phyloP scores from a whole-genome alignment of 2,797 vertebrate genomes.

The Eleutherodactylus coqui region DNA sequence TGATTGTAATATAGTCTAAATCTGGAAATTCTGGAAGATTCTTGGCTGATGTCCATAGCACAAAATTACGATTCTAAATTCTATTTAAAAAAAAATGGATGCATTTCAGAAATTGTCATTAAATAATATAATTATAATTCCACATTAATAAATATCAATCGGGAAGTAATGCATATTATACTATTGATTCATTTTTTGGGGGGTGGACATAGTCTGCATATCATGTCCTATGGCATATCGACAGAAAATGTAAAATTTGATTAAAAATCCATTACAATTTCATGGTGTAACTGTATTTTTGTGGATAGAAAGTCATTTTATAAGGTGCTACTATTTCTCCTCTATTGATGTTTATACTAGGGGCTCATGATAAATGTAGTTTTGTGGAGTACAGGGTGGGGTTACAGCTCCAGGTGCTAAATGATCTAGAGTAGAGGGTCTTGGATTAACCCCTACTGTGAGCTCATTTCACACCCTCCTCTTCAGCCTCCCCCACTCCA shows the following conservation, averaged over 20 bases:
- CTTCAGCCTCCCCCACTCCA: slow-evolving; percentile 63
- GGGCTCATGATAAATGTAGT: slow-evolving; percentile 27
- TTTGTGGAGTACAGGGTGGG: slow-evolving; percentile 41
- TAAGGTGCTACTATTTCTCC: not conserved
- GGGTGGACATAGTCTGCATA: not conserved
- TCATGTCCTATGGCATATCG: not conserved
- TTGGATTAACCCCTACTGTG: slow-evolving; percentile 88
- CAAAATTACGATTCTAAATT: no score
- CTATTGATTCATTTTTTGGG: not conserved
- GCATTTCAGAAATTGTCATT: not conserved
- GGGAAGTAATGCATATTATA: not conserved
- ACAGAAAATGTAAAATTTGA: not conserved
- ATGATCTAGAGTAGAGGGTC: slow-evolving; percentile 83
- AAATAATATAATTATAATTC: not conserved
- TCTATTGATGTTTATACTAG: not conserved
- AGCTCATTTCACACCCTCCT: slow-evolving; percentile 75
- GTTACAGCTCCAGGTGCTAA: slow-evolving; percentile 83
- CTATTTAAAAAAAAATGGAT: not conserved
- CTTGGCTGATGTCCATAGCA: no score
- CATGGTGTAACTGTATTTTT: not conserved
- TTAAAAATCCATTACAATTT: not conserved
- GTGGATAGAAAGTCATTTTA: not conserved
- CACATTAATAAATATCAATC: not conserved
- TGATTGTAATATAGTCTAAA: not conserved
- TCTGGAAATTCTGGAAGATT: no score